Base-by-base conservation (phyloP, 2,797 vertebrate species). In the Morus bassanus region DNA sequence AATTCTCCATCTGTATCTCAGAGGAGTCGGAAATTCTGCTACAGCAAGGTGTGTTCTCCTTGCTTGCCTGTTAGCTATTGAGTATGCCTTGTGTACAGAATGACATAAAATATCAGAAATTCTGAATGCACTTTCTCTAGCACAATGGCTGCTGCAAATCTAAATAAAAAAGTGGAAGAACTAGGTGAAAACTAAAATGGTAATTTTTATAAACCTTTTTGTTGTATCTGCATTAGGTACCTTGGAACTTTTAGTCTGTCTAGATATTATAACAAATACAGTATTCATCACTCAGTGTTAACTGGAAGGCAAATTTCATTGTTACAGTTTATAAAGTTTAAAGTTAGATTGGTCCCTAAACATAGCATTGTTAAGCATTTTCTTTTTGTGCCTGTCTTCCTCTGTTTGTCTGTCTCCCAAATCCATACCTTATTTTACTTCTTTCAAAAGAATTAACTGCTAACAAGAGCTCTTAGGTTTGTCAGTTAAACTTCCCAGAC, bases 381-480 rank as follows among this genome's bases (percentile, higher is more conserved):
- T 67, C 27, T 67, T 89, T 87, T 48, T 68, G 21, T 82, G 23
- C 48, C 59, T 79, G 13, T 69, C 43, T 91, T 86, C 54, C 18
- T 91, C 79, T 82, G 48, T 94, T 56, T 94, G 24, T 64, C 68
- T 89, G 24, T 74, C 35, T 84, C 23, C 19, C 33, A 87, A 79
- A 81, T 35, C 39, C 18, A 5, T 46, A 54, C 23, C n/a, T 93
- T 82, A 48, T 91, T 94, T 91, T 78, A 76, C 67, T 79, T 64
- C 37, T 88, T 87, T 53, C 43, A n/a, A 81, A 95, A 92, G 51
- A 91, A 80, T 91, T 92, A 89, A 24, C 27, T 82, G 27, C 80
- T 94, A 73, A 87, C 39, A 86, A 86, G 80, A 84, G 7, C 43
- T 82, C 70, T 89, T 78, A 88, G 23, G 14, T 63, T 90, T 96